Conservation (phyloP, 2,797 vertebrate species). For the Syndactyla subalaris region DNA sequence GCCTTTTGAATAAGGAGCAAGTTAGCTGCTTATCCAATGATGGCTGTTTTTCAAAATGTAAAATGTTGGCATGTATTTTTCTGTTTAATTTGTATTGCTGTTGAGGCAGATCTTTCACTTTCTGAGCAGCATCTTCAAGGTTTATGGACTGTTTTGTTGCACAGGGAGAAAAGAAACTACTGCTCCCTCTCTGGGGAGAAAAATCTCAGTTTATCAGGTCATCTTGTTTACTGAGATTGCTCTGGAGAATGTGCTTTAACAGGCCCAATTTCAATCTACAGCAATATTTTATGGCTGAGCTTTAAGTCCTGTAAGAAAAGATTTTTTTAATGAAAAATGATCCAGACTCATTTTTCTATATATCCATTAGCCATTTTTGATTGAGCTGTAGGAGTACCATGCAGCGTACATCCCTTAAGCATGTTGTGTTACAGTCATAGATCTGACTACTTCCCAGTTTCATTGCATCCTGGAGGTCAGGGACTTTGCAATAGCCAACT, state of each 20-base stretch:
- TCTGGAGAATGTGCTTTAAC: background rate
- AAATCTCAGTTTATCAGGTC: background rate
- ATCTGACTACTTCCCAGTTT: background rate
- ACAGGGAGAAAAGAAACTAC: background rate
- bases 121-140: background rate
- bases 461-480: background rate
- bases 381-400: background rate
- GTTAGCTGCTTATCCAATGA: background rate
- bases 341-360: background rate
- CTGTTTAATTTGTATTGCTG: slow-evolving; percentile 16
- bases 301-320: background rate
- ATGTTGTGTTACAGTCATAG: background rate
- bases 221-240: slow-evolving; percentile 8
- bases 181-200: background rate
- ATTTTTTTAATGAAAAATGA: background rate
- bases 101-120: background rate
- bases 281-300: background rate
- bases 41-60: slow-evolving; percentile 1
- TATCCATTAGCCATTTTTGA: background rate
- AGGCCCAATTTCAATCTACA: background rate
- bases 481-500: background rate
- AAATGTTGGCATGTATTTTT: slow-evolving; percentile 25
- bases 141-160: background rate
- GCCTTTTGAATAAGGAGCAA: slow-evolving; percentile 5
- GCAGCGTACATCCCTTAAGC: background rate